phyloP scores from a whole-genome alignment of 1,140 invertebrate species.

The Halesus radiatus region DNA sequence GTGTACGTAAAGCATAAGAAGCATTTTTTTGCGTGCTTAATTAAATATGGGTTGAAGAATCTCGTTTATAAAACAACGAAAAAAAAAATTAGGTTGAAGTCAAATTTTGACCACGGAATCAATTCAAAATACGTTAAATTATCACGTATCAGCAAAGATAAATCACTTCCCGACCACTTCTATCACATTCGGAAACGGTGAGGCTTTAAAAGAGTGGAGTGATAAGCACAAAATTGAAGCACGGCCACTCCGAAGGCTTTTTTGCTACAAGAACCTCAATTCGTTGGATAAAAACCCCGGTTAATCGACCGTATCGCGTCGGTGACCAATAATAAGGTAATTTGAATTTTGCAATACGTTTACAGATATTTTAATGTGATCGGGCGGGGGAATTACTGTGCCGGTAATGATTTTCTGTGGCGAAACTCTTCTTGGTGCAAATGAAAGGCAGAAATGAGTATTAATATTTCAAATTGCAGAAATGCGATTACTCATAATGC shows the following conservation, averaged over 20 bases:
- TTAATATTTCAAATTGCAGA: too few species aligned
- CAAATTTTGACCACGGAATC: too few species aligned
- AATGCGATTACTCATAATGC: too few species aligned
- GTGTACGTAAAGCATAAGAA: too few species aligned
- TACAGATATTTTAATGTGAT: conserved; percentile 6
- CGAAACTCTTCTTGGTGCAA: neutral
- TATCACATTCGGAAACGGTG: neutral
- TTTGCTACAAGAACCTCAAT: neutral
- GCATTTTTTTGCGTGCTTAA: too few species aligned
- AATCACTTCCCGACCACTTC: neutral
- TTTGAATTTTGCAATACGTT: conserved; percentile 18
- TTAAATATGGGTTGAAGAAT: too few species aligned
- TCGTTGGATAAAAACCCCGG: neutral
- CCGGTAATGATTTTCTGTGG: neutral
- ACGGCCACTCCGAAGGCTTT: neutral
- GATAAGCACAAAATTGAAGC: conserved; percentile 2
- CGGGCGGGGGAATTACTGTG: neutral
- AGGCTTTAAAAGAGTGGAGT: neutral
- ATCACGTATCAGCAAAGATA: too few species aligned
- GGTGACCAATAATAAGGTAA: neutral
- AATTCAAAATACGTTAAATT: too few species aligned
- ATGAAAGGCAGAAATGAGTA: too few species aligned
- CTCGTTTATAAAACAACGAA: too few species aligned
- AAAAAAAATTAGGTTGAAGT: too few species aligned
- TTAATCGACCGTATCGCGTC: neutral